A percentile compares a stretch with the other conserved stretches of the same genome.
Conservation (phyloP, 2,797 vertebrate genomes). For the Rachycentron canadum region DNA sequence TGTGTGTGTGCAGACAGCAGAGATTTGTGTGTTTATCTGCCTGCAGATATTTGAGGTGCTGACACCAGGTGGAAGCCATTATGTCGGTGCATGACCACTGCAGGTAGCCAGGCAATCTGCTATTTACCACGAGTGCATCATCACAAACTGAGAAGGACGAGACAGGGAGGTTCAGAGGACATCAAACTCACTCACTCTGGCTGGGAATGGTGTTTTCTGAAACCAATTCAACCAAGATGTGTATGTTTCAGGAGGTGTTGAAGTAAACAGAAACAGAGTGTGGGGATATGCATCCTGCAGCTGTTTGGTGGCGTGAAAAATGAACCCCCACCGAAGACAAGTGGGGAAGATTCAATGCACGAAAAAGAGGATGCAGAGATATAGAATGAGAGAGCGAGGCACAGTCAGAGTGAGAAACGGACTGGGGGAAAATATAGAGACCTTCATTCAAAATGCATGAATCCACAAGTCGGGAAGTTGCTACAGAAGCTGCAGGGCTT, state of each 20-base stretch:
- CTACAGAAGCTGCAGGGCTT: conserved; percentile 30
- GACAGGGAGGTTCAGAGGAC: conserved; percentile 26
- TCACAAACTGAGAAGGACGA: conserved; percentile 21
- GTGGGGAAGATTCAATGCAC: conserved; percentile 29
- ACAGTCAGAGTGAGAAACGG: not conserved
- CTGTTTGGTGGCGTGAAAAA: conserved; percentile 63
- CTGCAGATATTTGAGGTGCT: conserved; percentile 33
- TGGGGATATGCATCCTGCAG: conserved; percentile 55
- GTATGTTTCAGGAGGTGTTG: conserved; percentile 47
- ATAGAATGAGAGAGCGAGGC: conserved; percentile 19
- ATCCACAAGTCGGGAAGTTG: conserved; percentile 39
- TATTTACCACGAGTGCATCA: conserved; percentile 49
- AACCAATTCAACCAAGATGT: conserved; percentile 55
- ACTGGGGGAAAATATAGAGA: conserved; percentile 17
- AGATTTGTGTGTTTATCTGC: conserved; percentile 39
- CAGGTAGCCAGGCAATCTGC: conserved; percentile 29
- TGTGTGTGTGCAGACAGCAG: conserved; percentile 6
- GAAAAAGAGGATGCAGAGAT: conserved; percentile 25
- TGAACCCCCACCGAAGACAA: conserved; percentile 34
- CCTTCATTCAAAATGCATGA: conserved; percentile 69
- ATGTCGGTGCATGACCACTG: conserved; percentile 16
- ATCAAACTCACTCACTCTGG: conserved; percentile 31
- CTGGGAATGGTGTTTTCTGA: conserved; percentile 44
- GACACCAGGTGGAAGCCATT: conserved; percentile 36
- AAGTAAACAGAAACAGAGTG: conserved; percentile 61